Percentiles rank a stretch among this genome's conserved stretches.
Conservation (phyloP, 2,888 invertebrate species). For the Apamea crenata region DNA sequence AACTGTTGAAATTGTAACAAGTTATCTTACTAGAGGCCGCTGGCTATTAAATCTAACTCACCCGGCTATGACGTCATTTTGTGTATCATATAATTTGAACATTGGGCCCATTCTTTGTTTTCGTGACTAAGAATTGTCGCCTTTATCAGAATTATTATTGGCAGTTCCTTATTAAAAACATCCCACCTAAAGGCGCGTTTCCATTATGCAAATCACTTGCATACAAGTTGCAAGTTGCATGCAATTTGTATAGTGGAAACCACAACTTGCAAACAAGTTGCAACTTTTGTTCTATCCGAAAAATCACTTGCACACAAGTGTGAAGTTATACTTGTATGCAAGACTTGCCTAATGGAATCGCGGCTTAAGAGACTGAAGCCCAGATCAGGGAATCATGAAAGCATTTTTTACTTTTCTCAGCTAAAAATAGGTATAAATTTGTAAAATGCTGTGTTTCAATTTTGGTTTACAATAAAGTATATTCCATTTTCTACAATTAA, state of each 20-base stretch:
- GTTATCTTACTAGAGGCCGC: slow-evolving; percentile 80
- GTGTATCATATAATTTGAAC: slow-evolving; percentile 28
- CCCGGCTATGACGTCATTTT: slow-evolving; percentile 65
- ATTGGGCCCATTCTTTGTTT: slow-evolving; percentile 10
- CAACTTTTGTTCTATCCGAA: too few relatives aligned
- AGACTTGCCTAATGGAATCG: too few relatives aligned
- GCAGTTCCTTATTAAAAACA: background rate
- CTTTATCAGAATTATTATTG: background rate
- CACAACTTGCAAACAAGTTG: too few relatives aligned
- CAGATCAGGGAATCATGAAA: background rate
- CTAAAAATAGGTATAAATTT: background rate
- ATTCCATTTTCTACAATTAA: background rate
- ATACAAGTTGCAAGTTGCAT: too few relatives aligned
- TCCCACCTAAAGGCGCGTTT: too few relatives aligned
- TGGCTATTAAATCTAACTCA: slow-evolving; percentile 67
- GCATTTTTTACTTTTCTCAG: background rate
- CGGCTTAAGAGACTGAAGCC: too few relatives aligned
- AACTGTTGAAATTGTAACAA: slow-evolving; percentile 84
- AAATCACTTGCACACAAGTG: too few relatives aligned
- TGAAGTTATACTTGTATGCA: too few relatives aligned
- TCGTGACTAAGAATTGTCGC: background rate
- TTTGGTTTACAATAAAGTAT: background rate
- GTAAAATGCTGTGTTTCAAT: background rate
- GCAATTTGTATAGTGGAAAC: too few relatives aligned
- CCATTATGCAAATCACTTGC: too few relatives aligned